Percentiles rank a stretch among this genome's conserved stretches.
Evolutionary conservation across 2,797 vertebrate species (phyloP).

Genomic region (Argyrosomus regius): DNA sequence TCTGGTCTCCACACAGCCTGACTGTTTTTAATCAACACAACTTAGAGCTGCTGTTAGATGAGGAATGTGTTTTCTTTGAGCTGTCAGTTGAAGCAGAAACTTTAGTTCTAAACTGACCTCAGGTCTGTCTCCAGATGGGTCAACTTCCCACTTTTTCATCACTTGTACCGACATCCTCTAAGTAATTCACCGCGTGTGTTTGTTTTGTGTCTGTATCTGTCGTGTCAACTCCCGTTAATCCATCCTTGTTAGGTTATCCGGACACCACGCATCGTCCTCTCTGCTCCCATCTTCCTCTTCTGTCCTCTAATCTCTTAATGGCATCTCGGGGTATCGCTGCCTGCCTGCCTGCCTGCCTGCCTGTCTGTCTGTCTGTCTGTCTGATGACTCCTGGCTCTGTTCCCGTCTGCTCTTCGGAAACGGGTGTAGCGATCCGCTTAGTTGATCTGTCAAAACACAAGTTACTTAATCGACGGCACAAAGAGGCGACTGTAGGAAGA

Average conservation of each 20-base stretch:
- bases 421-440: slow-evolving; percentile 35
- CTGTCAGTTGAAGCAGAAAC: background rate
- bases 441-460: slow-evolving; percentile 64
- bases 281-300: slow-evolving; percentile 28
- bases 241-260: slow-evolving; percentile 45
- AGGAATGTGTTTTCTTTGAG: slow-evolving; percentile 2
- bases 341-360: background rate
- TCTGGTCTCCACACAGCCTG: background rate
- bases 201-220: slow-evolving; percentile 32
- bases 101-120: slow-evolving; percentile 10
- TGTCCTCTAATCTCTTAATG: slow-evolving; percentile 76
- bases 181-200: background rate
- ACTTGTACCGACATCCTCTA: slow-evolving; percentile 1
- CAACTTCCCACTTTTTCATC: slow-evolving; percentile 33
- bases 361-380: background rate
- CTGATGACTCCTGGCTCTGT: slow-evolving; percentile 33
- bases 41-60: slow-evolving; percentile 10
- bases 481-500: background rate
- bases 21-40: slow-evolving; percentile 24
- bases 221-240: slow-evolving; percentile 57
- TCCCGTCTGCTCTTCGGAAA: slow-evolving; percentile 20
- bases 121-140: slow-evolving; percentile 27
- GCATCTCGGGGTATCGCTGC: slow-evolving; percentile 56
- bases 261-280: slow-evolving; percentile 36
- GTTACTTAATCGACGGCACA: slow-evolving; percentile 36